These are phyloP conservation scores for Lacerta bilineata DNA, from an alignment of 2,797 vertebrate genomes.

Conservation along the genomic window DNA sequence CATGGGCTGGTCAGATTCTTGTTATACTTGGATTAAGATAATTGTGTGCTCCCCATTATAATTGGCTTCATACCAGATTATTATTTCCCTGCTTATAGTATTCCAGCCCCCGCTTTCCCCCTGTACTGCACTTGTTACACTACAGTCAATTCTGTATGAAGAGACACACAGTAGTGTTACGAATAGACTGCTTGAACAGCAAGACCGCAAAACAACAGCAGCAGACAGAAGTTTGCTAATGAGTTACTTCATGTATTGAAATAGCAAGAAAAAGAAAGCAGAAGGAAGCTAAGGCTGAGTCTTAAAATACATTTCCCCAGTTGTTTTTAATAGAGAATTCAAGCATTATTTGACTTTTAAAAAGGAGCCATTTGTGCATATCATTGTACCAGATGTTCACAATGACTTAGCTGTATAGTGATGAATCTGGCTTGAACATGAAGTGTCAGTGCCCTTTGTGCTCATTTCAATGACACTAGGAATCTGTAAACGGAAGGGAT, in stretches of 20 bases:
- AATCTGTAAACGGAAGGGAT: background rate
- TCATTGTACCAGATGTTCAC: background rate
- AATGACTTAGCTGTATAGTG: background rate
- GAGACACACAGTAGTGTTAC: background rate
- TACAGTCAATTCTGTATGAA: background rate
- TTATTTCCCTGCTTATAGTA: background rate
- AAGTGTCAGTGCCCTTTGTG: background rate
- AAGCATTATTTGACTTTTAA: background rate
- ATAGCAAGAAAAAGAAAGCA: background rate
- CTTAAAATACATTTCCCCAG: background rate
- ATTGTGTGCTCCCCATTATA: background rate
- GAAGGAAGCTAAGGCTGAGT: background rate
- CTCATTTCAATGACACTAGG: background rate
- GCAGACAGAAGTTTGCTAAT: background rate
- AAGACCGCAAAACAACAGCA: background rate
- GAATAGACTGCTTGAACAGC: background rate
- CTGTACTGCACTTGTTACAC: background rate
- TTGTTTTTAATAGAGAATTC: background rate
- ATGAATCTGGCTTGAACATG: background rate
- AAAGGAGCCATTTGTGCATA: background rate
- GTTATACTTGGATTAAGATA: constrained; percentile 3
- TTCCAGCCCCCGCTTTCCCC: rapidly evolving
- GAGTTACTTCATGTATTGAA: background rate
- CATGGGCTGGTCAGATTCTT: constrained; percentile 32
- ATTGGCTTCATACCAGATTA: background rate